These are phyloP conservation scores for Syrphus vitripennis DNA, from an alignment of 2,888 invertebrate genomes.

Conservation along the genomic window DNA sequence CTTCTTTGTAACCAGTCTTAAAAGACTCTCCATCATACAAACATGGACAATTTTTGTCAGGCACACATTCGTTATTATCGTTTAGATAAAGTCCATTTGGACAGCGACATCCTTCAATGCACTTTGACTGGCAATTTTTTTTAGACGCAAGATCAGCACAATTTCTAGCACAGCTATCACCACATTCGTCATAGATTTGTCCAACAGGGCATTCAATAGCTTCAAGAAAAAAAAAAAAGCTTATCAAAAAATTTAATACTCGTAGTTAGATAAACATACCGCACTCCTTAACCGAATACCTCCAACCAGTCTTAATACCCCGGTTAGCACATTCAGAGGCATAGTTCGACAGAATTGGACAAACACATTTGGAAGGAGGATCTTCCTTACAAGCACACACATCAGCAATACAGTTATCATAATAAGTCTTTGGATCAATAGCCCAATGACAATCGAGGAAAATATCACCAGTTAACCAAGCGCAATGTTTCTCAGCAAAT, in stretches of 20 bases:
- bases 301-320: constrained; percentile 89
- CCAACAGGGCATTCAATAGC: constrained; percentile 89
- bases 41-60: constrained; percentile 90
- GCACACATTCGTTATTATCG: constrained; percentile 87
- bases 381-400: constrained; percentile 90
- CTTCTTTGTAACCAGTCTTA: constrained; percentile 88
- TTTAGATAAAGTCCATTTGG: constrained; percentile 89
- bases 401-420: constrained; percentile 92
- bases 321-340: constrained; percentile 89
- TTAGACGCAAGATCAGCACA: constrained; percentile 84
- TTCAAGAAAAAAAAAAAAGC: constrained; percentile 76
- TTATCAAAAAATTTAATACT: too few relatives aligned
- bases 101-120: constrained; percentile 96
- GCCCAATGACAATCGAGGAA: constrained; percentile 89
- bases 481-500: constrained; percentile 88
- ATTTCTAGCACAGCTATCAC: constrained; percentile 90
- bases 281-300: constrained; percentile 88
- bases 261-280: too few relatives aligned
- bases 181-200: constrained; percentile 92
- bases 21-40: constrained; percentile 87
- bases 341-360: constrained; percentile 92
- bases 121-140: constrained; percentile 80
- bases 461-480: constrained; percentile 79
- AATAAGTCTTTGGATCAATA: constrained; percentile 90
- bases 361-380: constrained; percentile 85